Evolutionary conservation across 2,797 vertebrate species (phyloP).

Genomic region (Garrulus glandarius): DNA sequence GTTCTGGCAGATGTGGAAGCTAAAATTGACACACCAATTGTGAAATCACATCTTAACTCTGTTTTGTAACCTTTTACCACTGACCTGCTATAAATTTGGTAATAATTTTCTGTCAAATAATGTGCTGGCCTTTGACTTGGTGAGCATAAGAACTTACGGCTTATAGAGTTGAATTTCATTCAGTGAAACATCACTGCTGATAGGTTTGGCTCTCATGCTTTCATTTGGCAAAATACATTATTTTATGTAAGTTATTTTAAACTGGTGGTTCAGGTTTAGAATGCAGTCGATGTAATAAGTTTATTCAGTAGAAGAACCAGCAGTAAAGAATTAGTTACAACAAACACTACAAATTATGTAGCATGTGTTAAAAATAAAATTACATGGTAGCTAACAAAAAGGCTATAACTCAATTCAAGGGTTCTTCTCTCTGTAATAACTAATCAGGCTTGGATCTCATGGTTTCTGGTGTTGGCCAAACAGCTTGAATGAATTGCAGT

Average conservation of each 20-base stretch:
- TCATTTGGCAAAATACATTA: not conserved
- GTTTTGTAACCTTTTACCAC: not conserved
- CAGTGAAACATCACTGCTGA: not conserved
- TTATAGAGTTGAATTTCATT: not conserved
- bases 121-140: not conserved
- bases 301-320: not conserved
- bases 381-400: not conserved
- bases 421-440: not conserved
- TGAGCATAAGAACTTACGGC: not conserved
- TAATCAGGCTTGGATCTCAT: not conserved
- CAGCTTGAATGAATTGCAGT: constrained; percentile 14
- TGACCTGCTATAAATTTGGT: not conserved
- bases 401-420: not conserved
- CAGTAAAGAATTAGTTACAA: not conserved
- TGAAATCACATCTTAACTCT: not conserved
- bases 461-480: not conserved
- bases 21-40: not conserved
- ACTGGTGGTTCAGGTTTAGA: constrained; percentile 11
- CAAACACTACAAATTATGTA: not conserved
- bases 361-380: constrained; percentile 44
- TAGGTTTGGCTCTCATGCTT: not conserved
- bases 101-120: not conserved
- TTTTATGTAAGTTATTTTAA: constrained; percentile 2
- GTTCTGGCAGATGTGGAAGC: not conserved
- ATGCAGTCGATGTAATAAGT: not conserved